These are phyloP conservation scores for Formica exsecta DNA, from an alignment of 1,140 invertebrate genomes.

Conservation along the genomic window DNA sequence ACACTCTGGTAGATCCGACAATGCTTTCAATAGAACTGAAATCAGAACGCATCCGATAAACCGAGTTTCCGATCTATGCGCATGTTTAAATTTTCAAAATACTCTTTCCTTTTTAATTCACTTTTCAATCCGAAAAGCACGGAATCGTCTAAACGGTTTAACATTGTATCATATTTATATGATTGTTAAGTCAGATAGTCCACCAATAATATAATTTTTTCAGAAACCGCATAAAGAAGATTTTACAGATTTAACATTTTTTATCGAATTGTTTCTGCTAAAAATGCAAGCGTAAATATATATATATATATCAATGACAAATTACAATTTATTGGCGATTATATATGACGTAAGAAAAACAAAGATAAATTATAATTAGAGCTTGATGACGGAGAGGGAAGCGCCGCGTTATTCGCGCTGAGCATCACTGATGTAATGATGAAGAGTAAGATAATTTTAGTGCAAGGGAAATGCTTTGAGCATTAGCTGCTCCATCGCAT, in stretches of 20 bases:
- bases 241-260: not conserved
- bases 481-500: slow-evolving; percentile 32
- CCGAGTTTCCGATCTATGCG: not conserved
- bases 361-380: slow-evolving; percentile 2
- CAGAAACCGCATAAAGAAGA: not conserved
- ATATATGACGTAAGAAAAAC: not conserved
- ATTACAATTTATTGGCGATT: slow-evolving; percentile 2
- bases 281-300: not conserved
- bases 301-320: not conserved
- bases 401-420: slow-evolving; percentile 11
- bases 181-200: no score
- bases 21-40: slow-evolving; percentile 35
- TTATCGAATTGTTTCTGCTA: not conserved
- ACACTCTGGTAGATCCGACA: not conserved
- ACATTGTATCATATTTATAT: not conserved
- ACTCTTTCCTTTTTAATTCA: not conserved
- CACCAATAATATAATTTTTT: slow-evolving; percentile 1
- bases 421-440: slow-evolving; percentile 29
- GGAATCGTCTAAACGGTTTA: slow-evolving; percentile 42
- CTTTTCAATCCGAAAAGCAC: not conserved
- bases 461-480: slow-evolving; percentile 36
- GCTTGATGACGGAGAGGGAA: slow-evolving; percentile 7
- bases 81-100: slow-evolving; percentile 42
- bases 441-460: slow-evolving; percentile 32
- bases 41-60: not conserved